Conservation (phyloP, 2,888 invertebrate species). For the Tribolium freemani region DNA sequence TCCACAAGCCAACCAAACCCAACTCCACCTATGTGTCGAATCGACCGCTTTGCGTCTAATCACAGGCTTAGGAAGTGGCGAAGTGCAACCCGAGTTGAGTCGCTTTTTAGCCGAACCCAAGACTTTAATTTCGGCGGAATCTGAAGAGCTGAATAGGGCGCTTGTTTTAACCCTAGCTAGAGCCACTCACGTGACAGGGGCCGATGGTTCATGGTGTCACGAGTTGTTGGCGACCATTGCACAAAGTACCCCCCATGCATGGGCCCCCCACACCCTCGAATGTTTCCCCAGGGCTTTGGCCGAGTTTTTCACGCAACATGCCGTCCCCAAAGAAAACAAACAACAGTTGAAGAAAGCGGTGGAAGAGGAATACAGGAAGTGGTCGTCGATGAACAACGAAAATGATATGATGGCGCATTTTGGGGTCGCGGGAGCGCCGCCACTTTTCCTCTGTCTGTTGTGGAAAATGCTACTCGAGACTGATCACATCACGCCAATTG, state of each 20-base stretch:
- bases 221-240: slow-evolving; percentile 91
- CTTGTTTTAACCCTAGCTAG: slow-evolving; percentile 94
- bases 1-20: slow-evolving; percentile 95
- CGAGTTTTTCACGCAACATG: slow-evolving; percentile 91
- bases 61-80: slow-evolving; percentile 85
- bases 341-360: slow-evolving; percentile 92
- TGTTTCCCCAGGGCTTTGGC: slow-evolving; percentile 92
- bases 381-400: slow-evolving; percentile 97
- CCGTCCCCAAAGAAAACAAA: slow-evolving; percentile 89
- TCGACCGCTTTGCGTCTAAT: slow-evolving; percentile 66
- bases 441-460: slow-evolving; percentile 90
- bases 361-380: slow-evolving; percentile 95
- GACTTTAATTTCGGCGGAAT: slow-evolving; percentile 91
- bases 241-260: slow-evolving; percentile 95
- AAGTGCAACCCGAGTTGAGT: slow-evolving; percentile 94
- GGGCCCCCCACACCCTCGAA: slow-evolving; percentile 93
- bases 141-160: slow-evolving; percentile 94
- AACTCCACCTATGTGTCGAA: slow-evolving; percentile 85
- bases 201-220: slow-evolving; percentile 89
- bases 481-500: slow-evolving; percentile 92
- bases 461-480: slow-evolving; percentile 98
- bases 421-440: slow-evolving; percentile 92
- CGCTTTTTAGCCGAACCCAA: slow-evolving; percentile 93
- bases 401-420: slow-evolving; percentile 97
- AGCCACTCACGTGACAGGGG: slow-evolving; percentile 93